Base-by-base conservation (phyloP, 2,888 invertebrate genomes). In the Diarsia dahlii region DNA sequence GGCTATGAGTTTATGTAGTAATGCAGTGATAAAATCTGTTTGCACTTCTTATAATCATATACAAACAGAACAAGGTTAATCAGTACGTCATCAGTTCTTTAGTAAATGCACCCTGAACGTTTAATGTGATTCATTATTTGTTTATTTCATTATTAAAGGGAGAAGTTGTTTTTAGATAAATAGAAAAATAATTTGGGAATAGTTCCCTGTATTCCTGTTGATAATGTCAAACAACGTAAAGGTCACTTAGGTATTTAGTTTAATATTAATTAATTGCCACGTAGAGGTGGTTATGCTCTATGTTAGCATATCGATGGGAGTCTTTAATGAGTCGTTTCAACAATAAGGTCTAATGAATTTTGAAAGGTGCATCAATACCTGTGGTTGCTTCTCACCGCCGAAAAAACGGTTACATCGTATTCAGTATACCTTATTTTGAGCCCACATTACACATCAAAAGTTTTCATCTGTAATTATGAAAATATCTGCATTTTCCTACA, bases 11-110 rank as follows among this genome's bases (percentile, higher is more conserved):
- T 84, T 62, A 64, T 66, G 34, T 60, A 50, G 45, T 45, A 65
- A 84, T 70, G 78, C 50, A 45, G 56, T 78, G 84, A 88, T 84
- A 81, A 80, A 74, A 77, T 83, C 70, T 82, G 64, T 82, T 84
- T 84, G 77, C 65, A 67, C 69, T 66, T 68, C 69, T 66, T 68
- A 18, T 78, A 77, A 81, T 84, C 70, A 60, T 63, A 46, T 50
- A 67, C 54, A 54, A 54, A 5, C 54, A 54, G 54, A 54, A n/a
- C 80, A 80, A 87, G 76, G 82, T 15, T 73, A 79, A 71, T 68
- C 45, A 2, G 73, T 63, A 74, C 71, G 84, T 78, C 76, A 79
- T 39, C 13, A 23, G 20, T 68, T n/a, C 48, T 48, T 46, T 46
- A 52, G 10, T 12, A 50, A 34, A 34, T 1, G 23, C 5, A 67